Evolutionary conservation across 2,888 invertebrate species (phyloP).

Genomic region (Vandiemenella viatica): DNA sequence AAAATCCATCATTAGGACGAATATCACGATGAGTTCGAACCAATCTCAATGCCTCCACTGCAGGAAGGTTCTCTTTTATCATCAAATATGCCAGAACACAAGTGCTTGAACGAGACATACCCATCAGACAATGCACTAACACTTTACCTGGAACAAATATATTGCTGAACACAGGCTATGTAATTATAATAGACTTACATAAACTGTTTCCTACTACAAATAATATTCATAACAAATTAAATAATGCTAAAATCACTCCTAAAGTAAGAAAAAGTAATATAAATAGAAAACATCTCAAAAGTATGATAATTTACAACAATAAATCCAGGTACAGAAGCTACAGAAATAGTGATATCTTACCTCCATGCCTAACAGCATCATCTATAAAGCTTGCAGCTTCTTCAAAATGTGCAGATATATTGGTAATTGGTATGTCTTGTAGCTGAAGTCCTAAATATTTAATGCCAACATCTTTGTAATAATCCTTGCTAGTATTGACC

Average conservation of each 20-base stretch:
- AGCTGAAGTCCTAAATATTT: slow-evolving; percentile 67
- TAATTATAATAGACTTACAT: too few species aligned
- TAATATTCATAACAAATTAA: too few species aligned
- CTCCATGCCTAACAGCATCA: slow-evolving; percentile 53
- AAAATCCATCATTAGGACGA: slow-evolving; percentile 66
- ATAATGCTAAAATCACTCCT: too few species aligned
- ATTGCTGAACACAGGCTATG: too few species aligned
- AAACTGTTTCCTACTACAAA: too few species aligned
- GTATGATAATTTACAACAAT: too few species aligned
- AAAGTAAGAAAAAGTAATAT: too few species aligned
- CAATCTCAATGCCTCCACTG: slow-evolving; percentile 53
- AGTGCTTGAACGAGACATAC: slow-evolving; percentile 68
- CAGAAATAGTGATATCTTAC: slow-evolving; percentile 29
- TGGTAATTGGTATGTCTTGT: slow-evolving; percentile 59
- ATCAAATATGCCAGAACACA: slow-evolving; percentile 67
- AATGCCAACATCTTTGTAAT: slow-evolving; percentile 54
- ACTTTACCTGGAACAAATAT: slow-evolving; percentile 45
- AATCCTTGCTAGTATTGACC: slow-evolving; percentile 61
- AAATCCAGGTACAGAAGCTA: not conserved
- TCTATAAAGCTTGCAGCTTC: slow-evolving; percentile 70
- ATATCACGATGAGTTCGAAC: slow-evolving; percentile 57
- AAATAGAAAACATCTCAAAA: too few species aligned
- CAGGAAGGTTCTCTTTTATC: slow-evolving; percentile 59
- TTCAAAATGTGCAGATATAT: slow-evolving; percentile 68
- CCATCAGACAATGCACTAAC: slow-evolving; percentile 66